Evolutionary conservation across 2,113 vertebrate genomes (phyloP), one percentile per base, ranked within the genome.

Genomic region (Vidua macroura): DNA sequence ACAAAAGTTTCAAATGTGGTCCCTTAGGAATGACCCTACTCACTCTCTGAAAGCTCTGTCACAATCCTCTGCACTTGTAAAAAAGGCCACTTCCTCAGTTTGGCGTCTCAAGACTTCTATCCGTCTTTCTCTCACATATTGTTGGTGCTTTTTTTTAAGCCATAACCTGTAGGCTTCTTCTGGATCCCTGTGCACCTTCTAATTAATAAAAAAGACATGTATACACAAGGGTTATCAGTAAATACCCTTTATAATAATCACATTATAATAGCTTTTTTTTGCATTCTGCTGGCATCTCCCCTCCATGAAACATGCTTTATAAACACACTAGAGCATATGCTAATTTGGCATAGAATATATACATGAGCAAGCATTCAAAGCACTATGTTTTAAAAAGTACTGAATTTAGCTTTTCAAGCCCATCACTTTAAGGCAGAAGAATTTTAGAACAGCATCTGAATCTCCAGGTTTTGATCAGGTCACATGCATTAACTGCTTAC

Each of bases 11-110:
- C 60, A 63, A 59, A 48, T n/a, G 7, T 9, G 24, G 22, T 51
- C 76, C 41, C n/a, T n/a, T 37, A 63, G 44, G 35, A 91, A 88
- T 46, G 55, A 60, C 43, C 25, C 13, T 81, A 97, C 99, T 98
- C 96, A 99, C 99, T 98, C 97, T 97, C 98, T 98, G 91, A 99
- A 99, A 77, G 99, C 99, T 87, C 93, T 98, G 78, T 99, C 98
- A 6, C 98, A 98, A 87, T 99, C 98, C 73, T 98, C 97, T 3
- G 98, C 96, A 80, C 97, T 98, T 83, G 96, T 98, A n/a, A 98
- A 91, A 68, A 98, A 98, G 74, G 97, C 97, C 58, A 97, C 76
- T 19, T 97, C 97, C 78, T 99, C 98, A 94, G 99, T 98, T 87
- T 99, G 97, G 89, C 96, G 98, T 96, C 95, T 98, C 92, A 99